A percentile compares a stretch with the other conserved stretches of the same genome.
Conservation (phyloP, 2,113 vertebrate species). For the Ondatra zibethicus region DNA sequence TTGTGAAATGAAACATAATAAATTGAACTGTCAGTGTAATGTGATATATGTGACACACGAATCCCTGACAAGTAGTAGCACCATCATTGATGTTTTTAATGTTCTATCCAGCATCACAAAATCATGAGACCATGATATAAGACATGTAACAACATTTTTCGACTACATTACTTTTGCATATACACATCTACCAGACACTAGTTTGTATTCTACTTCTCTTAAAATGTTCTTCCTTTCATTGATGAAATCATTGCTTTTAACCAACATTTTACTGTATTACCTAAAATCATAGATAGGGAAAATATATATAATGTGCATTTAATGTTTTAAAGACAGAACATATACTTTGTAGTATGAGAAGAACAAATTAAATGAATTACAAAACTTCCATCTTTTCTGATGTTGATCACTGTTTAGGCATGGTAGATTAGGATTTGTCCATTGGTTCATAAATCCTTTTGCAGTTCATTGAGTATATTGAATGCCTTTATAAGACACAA, state of each 20-base stretch:
- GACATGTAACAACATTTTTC: not conserved
- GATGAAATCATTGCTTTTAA: not conserved
- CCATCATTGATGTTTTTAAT: not conserved
- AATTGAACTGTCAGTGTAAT: not conserved
- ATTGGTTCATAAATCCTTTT: conserved; percentile 26
- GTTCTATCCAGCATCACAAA: not conserved
- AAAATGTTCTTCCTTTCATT: not conserved
- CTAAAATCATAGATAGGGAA: not conserved
- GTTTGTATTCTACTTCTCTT: not conserved
- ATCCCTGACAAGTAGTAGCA: not conserved
- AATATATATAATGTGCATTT: not conserved
- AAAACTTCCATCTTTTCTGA: not conserved
- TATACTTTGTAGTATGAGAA: not conserved
- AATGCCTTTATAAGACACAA: not conserved
- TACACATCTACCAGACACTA: not conserved
- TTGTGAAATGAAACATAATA: not conserved
- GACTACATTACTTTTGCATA: not conserved
- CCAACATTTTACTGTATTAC: not conserved
- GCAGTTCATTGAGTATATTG: not conserved
- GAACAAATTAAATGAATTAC: not conserved
- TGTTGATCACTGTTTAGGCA: not conserved
- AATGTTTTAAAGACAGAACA: not conserved
- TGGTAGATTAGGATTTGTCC: not conserved
- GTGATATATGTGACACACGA: not conserved
- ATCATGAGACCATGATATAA: not conserved